Evolutionary conservation across 2,113 vertebrate species (phyloP).

Genomic region (Pteronura brasiliensis): DNA sequence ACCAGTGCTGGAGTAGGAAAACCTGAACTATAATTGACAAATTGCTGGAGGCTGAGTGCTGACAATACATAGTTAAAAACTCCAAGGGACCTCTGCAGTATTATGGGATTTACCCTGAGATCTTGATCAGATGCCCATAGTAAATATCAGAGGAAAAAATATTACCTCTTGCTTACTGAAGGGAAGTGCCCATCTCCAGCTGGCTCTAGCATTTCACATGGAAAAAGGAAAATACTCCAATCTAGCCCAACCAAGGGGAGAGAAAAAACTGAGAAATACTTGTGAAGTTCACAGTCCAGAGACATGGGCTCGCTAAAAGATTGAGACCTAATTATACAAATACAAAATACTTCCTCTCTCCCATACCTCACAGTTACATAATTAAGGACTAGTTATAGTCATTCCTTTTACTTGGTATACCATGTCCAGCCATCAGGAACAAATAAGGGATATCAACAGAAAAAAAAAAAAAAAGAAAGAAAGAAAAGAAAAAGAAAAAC

Average conservation of each 20-base stretch:
- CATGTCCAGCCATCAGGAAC: not conserved
- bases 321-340: not conserved
- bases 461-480: too few relatives aligned
- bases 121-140: not conserved
- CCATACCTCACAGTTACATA: not conserved
- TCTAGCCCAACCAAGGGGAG: not conserved
- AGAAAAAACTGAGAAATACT: not conserved
- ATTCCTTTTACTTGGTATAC: not conserved
- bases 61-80: not conserved
- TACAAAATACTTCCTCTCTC: not conserved
- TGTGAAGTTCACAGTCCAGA: not conserved
- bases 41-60: not conserved
- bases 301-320: not conserved
- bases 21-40: not conserved
- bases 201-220: not conserved
- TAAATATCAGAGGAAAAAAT: not conserved
- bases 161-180: not conserved
- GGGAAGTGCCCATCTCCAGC: not conserved
- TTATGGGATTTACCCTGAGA: not conserved
- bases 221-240: not conserved
- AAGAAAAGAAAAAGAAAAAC: too few relatives aligned
- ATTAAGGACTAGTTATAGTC: not conserved
- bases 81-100: not conserved
- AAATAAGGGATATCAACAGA: not conserved
- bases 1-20: not conserved